These are phyloP conservation scores for Colinus virginianus DNA, from an alignment of 2,113 vertebrate genomes.

Conservation along the genomic window DNA sequence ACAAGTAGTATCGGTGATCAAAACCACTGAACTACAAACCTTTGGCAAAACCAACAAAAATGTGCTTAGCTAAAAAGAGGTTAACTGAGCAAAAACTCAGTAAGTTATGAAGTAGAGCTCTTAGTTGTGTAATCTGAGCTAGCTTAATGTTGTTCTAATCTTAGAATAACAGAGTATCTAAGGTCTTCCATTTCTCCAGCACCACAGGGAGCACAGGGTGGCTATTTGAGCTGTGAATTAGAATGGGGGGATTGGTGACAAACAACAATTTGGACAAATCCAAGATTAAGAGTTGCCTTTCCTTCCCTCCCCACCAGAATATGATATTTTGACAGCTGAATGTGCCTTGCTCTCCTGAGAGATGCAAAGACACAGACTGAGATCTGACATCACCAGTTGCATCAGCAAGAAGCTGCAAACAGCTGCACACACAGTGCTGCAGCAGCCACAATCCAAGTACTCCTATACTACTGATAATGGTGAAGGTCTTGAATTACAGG, in stretches of 20 bases:
- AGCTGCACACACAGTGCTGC: slow-evolving; percentile 8
- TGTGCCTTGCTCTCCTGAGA: background rate
- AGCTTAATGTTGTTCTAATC: slow-evolving; percentile 14
- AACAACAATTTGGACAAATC: background rate
- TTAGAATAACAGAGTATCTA: slow-evolving; percentile 31
- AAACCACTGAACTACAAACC: rapidly evolving
- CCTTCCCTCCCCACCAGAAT: background rate
- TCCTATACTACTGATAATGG: background rate
- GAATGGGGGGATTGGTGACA: slow-evolving; percentile 7
- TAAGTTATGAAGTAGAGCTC: background rate
- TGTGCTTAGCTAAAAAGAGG: background rate
- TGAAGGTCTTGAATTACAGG: background rate
- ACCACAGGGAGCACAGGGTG: background rate
- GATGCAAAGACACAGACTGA: background rate
- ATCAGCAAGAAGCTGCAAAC: slow-evolving; percentile 24
- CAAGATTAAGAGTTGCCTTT: background rate
- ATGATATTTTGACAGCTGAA: slow-evolving; percentile 48
- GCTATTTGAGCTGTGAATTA: background rate
- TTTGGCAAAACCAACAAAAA: background rate
- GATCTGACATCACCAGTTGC: slow-evolving; percentile 18
- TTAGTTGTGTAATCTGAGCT: background rate
- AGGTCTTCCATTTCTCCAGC: slow-evolving; percentile 6
- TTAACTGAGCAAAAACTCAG: background rate
- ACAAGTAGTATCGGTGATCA: rapidly evolving
- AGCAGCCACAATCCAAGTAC: background rate